These are phyloP conservation scores for Mirounga angustirostris DNA, from an alignment of 2,113 vertebrate genomes.

Conservation along the genomic window DNA sequence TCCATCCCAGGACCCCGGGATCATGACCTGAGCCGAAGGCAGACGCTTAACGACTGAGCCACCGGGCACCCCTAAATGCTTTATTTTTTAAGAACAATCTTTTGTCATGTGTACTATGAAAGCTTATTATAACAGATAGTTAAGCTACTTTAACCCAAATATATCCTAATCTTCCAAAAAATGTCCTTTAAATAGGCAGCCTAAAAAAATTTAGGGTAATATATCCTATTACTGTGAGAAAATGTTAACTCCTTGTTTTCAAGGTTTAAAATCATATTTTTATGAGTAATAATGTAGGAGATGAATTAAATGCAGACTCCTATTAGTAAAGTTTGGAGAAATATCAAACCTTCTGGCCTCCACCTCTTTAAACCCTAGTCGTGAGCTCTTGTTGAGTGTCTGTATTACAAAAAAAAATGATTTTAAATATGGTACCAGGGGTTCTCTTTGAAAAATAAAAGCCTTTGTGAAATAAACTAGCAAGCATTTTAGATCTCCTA, in stretches of 20 bases:
- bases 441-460: constrained; percentile 52
- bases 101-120: constrained; percentile 77
- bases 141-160: constrained; percentile 74
- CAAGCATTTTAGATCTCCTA: constrained; percentile 66
- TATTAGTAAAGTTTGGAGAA: constrained; percentile 71
- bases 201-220: constrained; percentile 72
- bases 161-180: constrained; percentile 64
- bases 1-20: too few species aligned
- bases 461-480: constrained; percentile 66
- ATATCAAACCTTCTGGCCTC: constrained; percentile 57
- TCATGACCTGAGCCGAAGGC: too few species aligned
- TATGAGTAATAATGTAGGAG: constrained; percentile 78
- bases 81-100: constrained; percentile 60
- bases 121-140: constrained; percentile 76
- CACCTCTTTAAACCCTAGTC: constrained; percentile 51
- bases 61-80: constrained; percentile 52
- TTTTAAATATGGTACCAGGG: constrained; percentile 63
- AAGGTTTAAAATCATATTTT: constrained; percentile 76
- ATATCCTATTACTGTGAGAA: constrained; percentile 54
- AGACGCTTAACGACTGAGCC: too few species aligned
- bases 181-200: constrained; percentile 37
- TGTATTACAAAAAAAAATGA: constrained; percentile 68
- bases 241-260: constrained; percentile 74
- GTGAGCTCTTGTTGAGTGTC: constrained; percentile 2
- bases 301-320: constrained; percentile 72